A percentile compares a stretch with the other conserved stretches of the same genome.
These are phyloP conservation scores for Nicator chloris DNA, from an alignment of 2,113 vertebrate genomes.

Conservation along the genomic window DNA sequence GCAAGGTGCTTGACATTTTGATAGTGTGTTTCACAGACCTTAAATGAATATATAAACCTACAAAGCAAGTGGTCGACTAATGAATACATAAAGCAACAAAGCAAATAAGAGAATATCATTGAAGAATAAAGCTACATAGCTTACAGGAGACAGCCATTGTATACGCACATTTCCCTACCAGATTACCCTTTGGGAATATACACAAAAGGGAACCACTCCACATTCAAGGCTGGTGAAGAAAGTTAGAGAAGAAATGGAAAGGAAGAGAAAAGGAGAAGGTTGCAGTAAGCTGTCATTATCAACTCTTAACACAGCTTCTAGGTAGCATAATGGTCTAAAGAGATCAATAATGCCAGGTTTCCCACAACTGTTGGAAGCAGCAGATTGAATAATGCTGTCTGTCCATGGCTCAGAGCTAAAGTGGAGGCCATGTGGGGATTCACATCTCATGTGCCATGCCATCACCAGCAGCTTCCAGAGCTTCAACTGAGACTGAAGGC, in stretches of 20 bases:
- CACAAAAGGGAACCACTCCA: background rate
- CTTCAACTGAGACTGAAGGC: background rate
- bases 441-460: background rate
- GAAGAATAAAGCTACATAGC: background rate
- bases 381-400: background rate
- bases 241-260: background rate
- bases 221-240: background rate
- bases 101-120: background rate
- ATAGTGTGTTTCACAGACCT: background rate
- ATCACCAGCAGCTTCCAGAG: background rate
- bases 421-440: background rate
- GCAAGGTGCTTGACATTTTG: constrained; percentile 21
- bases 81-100: background rate
- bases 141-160: background rate
- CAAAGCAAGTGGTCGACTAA: background rate
- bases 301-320: background rate
- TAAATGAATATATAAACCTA: background rate
- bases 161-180: background rate
- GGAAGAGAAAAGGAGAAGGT: background rate
- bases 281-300: background rate
- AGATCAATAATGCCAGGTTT: background rate
- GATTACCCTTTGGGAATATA: background rate
- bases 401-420: background rate
- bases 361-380: background rate
- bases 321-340: background rate